Evolutionary conservation across 2,797 vertebrate species (phyloP).

Genomic region (Toxotes lorentzi): DNA sequence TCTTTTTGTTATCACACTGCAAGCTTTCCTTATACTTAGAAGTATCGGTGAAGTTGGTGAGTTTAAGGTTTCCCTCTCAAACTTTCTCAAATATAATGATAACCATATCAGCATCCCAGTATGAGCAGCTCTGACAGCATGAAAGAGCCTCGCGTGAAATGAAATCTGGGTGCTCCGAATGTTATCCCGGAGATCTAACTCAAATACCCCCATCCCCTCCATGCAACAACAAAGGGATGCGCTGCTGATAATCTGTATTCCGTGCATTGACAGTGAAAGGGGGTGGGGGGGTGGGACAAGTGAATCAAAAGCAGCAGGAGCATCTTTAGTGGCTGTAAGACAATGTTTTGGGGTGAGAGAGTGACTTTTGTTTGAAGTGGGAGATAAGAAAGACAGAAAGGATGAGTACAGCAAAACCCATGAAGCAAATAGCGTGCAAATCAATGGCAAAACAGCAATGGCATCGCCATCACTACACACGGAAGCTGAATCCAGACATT

Average conservation of each 20-base stretch:
- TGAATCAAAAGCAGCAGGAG: constrained; percentile 59
- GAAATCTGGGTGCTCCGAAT: constrained; percentile 75
- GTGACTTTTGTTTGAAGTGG: constrained; percentile 79
- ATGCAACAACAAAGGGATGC: constrained; percentile 82
- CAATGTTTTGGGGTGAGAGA: constrained; percentile 59
- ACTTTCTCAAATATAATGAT: constrained; percentile 57
- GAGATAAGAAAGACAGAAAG: constrained; percentile 68
- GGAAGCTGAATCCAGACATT: constrained; percentile 38
- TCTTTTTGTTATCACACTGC: constrained; percentile 12
- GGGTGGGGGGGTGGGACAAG: constrained; percentile 42
- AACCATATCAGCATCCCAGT: constrained; percentile 56
- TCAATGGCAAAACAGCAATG: constrained; percentile 52
- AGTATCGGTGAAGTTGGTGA: constrained; percentile 7
- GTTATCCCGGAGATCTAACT: constrained; percentile 83
- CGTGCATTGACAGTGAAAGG: constrained; percentile 77
- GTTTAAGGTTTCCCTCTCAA: constrained; percentile 42
- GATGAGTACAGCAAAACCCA: constrained; percentile 58
- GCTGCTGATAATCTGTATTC: constrained; percentile 82
- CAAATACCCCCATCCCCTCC: constrained; percentile 86
- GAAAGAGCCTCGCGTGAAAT: constrained; percentile 76
- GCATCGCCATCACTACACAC: constrained; percentile 39
- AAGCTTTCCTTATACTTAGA: background rate
- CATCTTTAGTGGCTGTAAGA: constrained; percentile 67
- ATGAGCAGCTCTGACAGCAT: constrained; percentile 68
- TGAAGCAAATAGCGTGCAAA: constrained; percentile 74